Conservation (phyloP, 2,113 vertebrate species). For the Lamprologus lemairii region DNA sequence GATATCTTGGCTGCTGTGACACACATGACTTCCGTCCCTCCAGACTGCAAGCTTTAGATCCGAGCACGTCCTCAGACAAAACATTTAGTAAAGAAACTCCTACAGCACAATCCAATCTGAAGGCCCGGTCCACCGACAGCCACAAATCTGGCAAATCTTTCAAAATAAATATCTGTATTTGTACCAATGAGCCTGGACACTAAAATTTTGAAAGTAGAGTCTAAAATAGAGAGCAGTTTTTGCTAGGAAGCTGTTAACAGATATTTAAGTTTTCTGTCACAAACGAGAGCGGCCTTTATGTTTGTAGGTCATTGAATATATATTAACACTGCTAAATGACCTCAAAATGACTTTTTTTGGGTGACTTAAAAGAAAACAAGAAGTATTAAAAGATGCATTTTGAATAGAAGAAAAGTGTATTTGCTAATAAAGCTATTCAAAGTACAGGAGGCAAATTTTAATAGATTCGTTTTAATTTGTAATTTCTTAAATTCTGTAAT, state of each 20-base stretch:
- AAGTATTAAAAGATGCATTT: background rate
- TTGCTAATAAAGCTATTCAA: background rate
- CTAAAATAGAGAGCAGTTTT: background rate
- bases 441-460: accelerated
- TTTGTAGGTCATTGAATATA: background rate
- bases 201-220: accelerated
- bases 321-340: background rate
- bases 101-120: background rate
- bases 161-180: too few species aligned
- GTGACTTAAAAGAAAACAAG: accelerated
- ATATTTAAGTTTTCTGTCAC: background rate
- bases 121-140: too few species aligned
- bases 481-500: background rate
- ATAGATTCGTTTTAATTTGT: background rate
- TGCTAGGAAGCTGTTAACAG: background rate
- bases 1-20: too few species aligned
- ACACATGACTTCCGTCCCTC: accelerated
- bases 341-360: background rate
- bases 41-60: background rate
- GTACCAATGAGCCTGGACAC: too few species aligned
- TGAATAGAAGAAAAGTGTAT: accelerated
- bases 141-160: too few species aligned
- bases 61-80: background rate
- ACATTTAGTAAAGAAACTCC: background rate
- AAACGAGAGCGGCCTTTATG: accelerated